A percentile compares a stretch with the other conserved stretches of the same genome.
These are phyloP conservation scores for Nomada fabriciana DNA, from an alignment of 2,888 invertebrate genomes.

Conservation along the genomic window DNA sequence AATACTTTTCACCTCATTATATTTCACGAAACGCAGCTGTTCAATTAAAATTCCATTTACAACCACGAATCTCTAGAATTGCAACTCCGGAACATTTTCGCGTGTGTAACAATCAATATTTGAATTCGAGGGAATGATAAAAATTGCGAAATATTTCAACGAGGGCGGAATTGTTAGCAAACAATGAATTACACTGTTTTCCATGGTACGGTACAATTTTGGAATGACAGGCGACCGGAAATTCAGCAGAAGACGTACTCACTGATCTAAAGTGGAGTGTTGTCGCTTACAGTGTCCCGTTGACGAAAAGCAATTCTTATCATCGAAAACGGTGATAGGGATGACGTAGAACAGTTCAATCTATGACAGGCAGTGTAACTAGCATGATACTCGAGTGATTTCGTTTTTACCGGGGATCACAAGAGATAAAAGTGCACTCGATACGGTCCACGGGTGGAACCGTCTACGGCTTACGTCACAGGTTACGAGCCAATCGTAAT, in stretches of 20 bases:
- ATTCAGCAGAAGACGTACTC: slow-evolving; percentile 58
- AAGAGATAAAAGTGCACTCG: slow-evolving; percentile 48
- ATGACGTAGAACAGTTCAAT: slow-evolving; percentile 10
- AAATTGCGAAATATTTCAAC: neutral
- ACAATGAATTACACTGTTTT: neutral
- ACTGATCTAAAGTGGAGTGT: slow-evolving; percentile 47
- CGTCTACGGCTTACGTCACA: slow-evolving; percentile 47
- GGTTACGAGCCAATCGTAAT: slow-evolving; percentile 40
- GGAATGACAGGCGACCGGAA: slow-evolving; percentile 55
- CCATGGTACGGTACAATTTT: slow-evolving; percentile 9
- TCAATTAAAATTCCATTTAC: neutral
- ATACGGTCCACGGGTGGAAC: slow-evolving; percentile 40
- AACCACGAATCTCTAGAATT: neutral
- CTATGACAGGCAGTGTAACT: slow-evolving; percentile 22
- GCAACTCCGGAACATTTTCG: neutral
- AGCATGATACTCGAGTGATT: slow-evolving; percentile 39
- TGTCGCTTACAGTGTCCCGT: slow-evolving; percentile 15
- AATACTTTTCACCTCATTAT: neutral
- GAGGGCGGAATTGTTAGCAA: neutral
- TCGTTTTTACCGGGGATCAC: slow-evolving; percentile 38
- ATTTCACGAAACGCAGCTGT: neutral
- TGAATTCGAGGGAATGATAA: neutral
- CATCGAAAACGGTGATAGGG: slow-evolving; percentile 39
- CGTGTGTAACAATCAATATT: neutral
- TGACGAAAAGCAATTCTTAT: slow-evolving; percentile 27